Base-by-base conservation (phyloP, 2,113 vertebrate species). In the Microcebus ravelobensis region DNA sequence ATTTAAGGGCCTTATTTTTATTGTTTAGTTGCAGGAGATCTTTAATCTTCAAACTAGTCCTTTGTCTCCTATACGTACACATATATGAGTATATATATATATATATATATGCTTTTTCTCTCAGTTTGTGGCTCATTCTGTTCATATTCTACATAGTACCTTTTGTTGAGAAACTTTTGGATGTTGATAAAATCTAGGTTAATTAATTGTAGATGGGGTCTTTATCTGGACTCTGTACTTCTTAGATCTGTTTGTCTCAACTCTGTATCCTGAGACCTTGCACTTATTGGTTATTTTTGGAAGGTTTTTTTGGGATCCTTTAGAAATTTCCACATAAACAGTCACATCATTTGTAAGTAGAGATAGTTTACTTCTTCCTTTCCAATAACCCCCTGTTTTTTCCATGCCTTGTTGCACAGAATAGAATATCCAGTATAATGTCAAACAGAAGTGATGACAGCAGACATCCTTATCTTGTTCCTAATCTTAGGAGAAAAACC, bases 201-300 rank as follows among this genome's bases (percentile, higher is more conserved):
- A 76, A 67, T 87, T 73, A 70, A 57, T 70, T 92, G n/a, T 59
- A 94, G 13, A 6, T 31, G 8, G 18, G 7, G 1, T 50, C 20
- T 86, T 0, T 81, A 36, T 36, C 14, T 87, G 25, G 18, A 15
- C 45, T 93, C 36, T 42, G 5, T 2, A 31, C 11, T 67, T 73
- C 55, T 92, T 84, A 80, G 7, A 55, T 73, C 15, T 68, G n/a
- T 67, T 73, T 61, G 50, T 87, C 68, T 70, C 83, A 12, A 91
- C 45, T 25, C 23, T 71, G 4, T 90, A 39, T 90, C 27, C 57
- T 21, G n/a, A 93, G 90, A 93, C 45, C 10, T 84, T 79, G 25
- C 45, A 71, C 65, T 71, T 83, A 87, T 29, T 68, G 95, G 18
- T 81, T 73, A 95, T 80, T 92, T 89, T 14, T 79, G 63, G 23